Conservation (phyloP, 2,888 invertebrate species). For the Teinopalpus imperialis region DNA sequence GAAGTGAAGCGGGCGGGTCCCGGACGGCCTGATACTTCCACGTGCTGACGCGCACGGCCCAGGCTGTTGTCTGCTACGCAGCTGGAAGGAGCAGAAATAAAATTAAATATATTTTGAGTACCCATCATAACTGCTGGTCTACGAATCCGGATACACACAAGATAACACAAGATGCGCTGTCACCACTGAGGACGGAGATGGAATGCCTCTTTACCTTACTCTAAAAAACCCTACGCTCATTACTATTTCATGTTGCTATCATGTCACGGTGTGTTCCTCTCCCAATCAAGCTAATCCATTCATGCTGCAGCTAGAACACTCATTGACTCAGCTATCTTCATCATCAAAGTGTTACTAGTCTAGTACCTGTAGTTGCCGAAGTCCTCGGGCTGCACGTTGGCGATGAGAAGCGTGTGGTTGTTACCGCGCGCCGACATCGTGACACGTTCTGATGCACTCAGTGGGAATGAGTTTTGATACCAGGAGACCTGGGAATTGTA, state of each 20-base stretch:
- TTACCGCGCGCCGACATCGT: conserved; percentile 86
- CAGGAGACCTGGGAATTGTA: conserved; percentile 81
- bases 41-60: conserved; percentile 85
- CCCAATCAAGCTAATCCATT: too few species aligned
- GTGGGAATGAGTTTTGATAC: conserved; percentile 87
- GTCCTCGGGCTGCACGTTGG: conserved; percentile 86
- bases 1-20: conserved; percentile 86
- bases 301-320: too few species aligned
- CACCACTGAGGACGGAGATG: neutral
- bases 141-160: too few species aligned
- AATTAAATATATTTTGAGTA: too few species aligned
- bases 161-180: neutral
- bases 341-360: too few species aligned
- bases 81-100: too few species aligned
- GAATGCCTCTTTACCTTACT: too few species aligned
- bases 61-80: conserved; percentile 87
- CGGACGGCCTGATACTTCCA: conserved; percentile 87
- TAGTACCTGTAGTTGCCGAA: conserved; percentile 88
- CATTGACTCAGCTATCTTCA: too few species aligned
- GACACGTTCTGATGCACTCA: conserved; percentile 85
- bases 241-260: too few species aligned
- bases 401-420: conserved; percentile 85
- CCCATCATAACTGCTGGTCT: too few species aligned
- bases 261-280: too few species aligned
- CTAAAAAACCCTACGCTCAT: too few species aligned